phyloP scores from a whole-genome alignment of 2,113 vertebrate genomes.

The Dipodomys stephensi region DNA sequence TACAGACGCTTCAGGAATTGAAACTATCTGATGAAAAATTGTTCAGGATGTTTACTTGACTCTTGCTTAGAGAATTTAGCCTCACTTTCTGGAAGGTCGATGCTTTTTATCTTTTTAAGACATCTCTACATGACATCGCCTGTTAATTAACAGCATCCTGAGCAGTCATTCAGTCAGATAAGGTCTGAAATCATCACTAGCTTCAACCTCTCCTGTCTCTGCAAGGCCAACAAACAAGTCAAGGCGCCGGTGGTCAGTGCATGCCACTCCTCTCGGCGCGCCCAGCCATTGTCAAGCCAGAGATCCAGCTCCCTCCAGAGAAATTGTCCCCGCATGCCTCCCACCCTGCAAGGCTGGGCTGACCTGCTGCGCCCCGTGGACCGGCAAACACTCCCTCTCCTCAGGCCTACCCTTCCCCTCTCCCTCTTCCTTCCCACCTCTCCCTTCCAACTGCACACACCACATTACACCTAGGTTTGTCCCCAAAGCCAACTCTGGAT shows the following conservation, averaged over 20 bases:
- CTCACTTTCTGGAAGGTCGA: neutral
- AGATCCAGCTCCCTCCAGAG: too few relatives aligned
- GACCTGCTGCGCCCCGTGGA: too few relatives aligned
- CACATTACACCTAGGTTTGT: neutral
- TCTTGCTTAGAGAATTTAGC: neutral
- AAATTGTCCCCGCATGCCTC: too few relatives aligned
- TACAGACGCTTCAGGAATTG: neutral
- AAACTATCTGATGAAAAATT: neutral
- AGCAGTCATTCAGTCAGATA: neutral
- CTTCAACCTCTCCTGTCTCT: neutral
- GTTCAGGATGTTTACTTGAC: neutral
- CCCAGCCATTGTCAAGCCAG: too few relatives aligned
- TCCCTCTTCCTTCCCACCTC: neutral
- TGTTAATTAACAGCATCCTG: neutral
- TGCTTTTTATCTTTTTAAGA: neutral
- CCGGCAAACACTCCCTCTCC: neutral
- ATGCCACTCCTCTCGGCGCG: too few relatives aligned
- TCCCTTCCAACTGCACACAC: too few relatives aligned
- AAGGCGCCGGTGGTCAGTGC: too few relatives aligned
- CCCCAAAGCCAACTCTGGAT: neutral
- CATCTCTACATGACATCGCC: neutral
- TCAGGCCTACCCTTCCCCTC: neutral
- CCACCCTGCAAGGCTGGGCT: too few relatives aligned
- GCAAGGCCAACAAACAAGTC: too few relatives aligned
- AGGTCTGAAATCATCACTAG: neutral